Conservation (phyloP, 2,888 invertebrate genomes). For the Drosophila sordidapex region DNA sequence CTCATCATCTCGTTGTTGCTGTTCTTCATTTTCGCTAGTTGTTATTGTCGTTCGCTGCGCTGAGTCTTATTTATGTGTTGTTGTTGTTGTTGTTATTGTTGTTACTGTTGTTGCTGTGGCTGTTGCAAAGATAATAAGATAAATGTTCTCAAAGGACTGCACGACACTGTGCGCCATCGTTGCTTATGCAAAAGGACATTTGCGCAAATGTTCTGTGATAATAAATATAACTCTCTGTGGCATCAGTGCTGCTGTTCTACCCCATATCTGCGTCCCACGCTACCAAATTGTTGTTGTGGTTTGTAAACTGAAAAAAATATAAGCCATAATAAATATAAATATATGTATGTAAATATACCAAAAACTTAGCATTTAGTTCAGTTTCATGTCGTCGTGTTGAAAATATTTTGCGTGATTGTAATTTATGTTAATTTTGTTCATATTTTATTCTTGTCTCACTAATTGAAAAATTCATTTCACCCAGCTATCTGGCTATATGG, state of each 20-base stretch:
- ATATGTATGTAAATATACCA: slow-evolving; percentile 1
- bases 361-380: slow-evolving; percentile 54
- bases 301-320: slow-evolving; percentile 17
- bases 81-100: slow-evolving; percentile 43
- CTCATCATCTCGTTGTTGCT: slow-evolving; percentile 72
- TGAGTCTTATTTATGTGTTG: slow-evolving; percentile 77
- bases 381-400: slow-evolving; percentile 47
- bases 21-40: slow-evolving; percentile 29
- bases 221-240: slow-evolving; percentile 78
- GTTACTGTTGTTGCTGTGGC: slow-evolving; percentile 37
- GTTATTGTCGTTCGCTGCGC: slow-evolving; percentile 42
- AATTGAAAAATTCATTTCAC: slow-evolving; percentile 53
- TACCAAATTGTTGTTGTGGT: slow-evolving; percentile 4
- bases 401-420: slow-evolving; percentile 59
- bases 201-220: slow-evolving; percentile 80
- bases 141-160: slow-evolving; percentile 81
- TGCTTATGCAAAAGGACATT: slow-evolving; percentile 80
- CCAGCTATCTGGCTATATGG: not conserved
- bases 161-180: slow-evolving; percentile 68
- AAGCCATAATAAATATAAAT: slow-evolving; percentile 13
- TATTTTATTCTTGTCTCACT: slow-evolving; percentile 46
- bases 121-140: slow-evolving; percentile 81
- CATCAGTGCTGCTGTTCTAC: slow-evolving; percentile 44
- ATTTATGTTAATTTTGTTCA: slow-evolving; percentile 59
- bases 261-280: slow-evolving; percentile 9